Percentiles rank a stretch among this genome's conserved stretches.
These are phyloP conservation scores for Limnephilus marmoratus DNA, from an alignment of 2,888 invertebrate genomes.

Conservation along the genomic window DNA sequence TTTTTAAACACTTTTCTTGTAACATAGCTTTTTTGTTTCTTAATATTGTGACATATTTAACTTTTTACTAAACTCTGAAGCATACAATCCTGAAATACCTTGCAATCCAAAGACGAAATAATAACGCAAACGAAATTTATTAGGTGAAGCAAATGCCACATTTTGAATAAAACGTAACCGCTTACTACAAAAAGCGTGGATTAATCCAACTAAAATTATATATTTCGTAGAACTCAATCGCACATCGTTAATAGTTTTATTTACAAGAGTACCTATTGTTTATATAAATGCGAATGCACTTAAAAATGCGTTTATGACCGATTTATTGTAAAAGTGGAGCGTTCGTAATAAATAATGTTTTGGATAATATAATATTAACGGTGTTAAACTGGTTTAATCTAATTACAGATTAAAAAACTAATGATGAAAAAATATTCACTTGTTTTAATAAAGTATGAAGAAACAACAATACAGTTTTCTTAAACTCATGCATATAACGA, in stretches of 20 bases:
- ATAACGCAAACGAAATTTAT: background rate
- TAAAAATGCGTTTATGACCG: background rate
- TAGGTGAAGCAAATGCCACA: background rate
- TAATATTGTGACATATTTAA: background rate
- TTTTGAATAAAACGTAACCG: background rate
- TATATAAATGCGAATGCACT: background rate
- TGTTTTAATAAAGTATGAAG: background rate
- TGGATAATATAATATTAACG: background rate
- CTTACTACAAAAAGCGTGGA: background rate
- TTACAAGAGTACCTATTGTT: background rate
- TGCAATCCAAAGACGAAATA: background rate
- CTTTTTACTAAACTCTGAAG: background rate
- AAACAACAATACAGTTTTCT: background rate
- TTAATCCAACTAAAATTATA: background rate
- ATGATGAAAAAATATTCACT: background rate
- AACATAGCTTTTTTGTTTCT: background rate
- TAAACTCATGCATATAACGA: background rate
- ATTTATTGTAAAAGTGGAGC: background rate
- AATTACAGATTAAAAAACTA: background rate
- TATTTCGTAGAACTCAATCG: background rate
- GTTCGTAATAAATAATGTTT: background rate
- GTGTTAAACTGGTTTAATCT: background rate
- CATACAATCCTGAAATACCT: background rate
- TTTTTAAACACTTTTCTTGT: background rate
- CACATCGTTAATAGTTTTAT: background rate